Evolutionary conservation across 2,797 vertebrate genomes (phyloP).

Genomic region (Tiaroga cobitis): DNA sequence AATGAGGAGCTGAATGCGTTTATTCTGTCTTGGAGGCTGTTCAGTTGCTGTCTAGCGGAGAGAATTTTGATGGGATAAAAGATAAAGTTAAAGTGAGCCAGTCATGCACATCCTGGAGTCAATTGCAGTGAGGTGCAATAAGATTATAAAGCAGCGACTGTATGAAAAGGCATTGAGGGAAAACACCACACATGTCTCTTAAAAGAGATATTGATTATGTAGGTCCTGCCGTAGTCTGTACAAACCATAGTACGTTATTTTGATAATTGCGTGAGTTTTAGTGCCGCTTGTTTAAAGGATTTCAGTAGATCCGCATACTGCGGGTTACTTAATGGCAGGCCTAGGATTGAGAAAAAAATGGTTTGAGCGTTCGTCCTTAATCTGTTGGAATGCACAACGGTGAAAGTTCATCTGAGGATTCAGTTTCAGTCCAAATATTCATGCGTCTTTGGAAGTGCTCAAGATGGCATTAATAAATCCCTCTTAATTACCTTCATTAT

Average conservation of each 20-base stretch:
- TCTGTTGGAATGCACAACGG: conserved; percentile 71
- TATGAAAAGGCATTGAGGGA: conserved; percentile 6
- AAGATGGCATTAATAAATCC: conserved; percentile 48
- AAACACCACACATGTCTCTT: background rate
- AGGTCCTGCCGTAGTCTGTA: background rate
- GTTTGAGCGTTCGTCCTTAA: conserved; percentile 63
- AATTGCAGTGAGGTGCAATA: background rate
- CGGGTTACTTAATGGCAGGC: conserved; percentile 60
- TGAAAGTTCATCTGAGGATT: conserved; percentile 74
- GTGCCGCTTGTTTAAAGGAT: conserved; percentile 45
- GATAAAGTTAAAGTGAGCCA: conserved; percentile 16
- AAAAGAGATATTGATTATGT: background rate
- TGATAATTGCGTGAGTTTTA: conserved; percentile 20
- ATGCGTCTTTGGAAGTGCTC: conserved; percentile 39
- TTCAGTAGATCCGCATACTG: conserved; percentile 39
- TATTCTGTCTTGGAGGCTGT: conserved; percentile 16
- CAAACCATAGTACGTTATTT: conserved; percentile 26
- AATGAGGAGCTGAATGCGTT: background rate
- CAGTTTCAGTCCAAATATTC: conserved; percentile 61
- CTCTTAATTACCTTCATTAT: conserved; percentile 48
- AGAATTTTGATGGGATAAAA: conserved; percentile 24
- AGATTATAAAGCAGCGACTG: conserved; percentile 19
- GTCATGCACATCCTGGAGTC: conserved; percentile 7
- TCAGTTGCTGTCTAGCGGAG: background rate
- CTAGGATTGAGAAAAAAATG: conserved; percentile 52